Conservation (phyloP, 2,113 vertebrate species). For the Mastomys natalensis region DNA sequence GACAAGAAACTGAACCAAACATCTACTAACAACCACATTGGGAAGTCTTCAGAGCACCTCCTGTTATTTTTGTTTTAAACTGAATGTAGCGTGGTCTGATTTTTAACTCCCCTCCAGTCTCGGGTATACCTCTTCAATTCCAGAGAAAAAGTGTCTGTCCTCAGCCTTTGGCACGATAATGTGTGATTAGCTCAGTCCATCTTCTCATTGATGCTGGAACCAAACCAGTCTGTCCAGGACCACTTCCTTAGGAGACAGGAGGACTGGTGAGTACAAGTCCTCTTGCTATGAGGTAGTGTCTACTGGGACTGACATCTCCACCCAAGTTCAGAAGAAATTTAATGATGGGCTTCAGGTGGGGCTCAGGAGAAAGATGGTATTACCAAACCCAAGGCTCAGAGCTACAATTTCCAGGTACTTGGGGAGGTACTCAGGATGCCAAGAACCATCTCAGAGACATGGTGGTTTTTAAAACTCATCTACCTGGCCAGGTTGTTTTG, state of each 20-base stretch:
- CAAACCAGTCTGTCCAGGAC: neutral
- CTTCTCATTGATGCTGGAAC: slow-evolving; percentile 9
- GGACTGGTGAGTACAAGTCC: neutral
- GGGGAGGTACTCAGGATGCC: slow-evolving; percentile 41
- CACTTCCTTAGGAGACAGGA: neutral
- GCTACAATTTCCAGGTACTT: slow-evolving; percentile 71
- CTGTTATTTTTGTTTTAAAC: neutral
- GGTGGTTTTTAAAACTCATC: slow-evolving; percentile 38
- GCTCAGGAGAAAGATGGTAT: slow-evolving; percentile 38
- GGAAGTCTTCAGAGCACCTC: neutral
- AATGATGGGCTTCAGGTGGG: slow-evolving; percentile 69
- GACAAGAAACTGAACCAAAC: neutral
- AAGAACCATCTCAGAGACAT: slow-evolving; percentile 38
- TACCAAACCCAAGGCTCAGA: neutral
- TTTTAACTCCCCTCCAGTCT: neutral
- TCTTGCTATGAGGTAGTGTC: slow-evolving; percentile 69
- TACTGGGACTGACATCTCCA: slow-evolving; percentile 32
- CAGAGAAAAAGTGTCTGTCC: neutral
- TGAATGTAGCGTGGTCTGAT: neutral
- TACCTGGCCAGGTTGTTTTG: neutral
- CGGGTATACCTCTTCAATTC: neutral
- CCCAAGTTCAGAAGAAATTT: slow-evolving; percentile 48
- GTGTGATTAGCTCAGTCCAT: neutral
- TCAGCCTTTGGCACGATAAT: neutral
- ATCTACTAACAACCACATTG: neutral